phyloP scores from a whole-genome alignment of 2,797 vertebrate species.

The Pipistrellus kuhlii region DNA sequence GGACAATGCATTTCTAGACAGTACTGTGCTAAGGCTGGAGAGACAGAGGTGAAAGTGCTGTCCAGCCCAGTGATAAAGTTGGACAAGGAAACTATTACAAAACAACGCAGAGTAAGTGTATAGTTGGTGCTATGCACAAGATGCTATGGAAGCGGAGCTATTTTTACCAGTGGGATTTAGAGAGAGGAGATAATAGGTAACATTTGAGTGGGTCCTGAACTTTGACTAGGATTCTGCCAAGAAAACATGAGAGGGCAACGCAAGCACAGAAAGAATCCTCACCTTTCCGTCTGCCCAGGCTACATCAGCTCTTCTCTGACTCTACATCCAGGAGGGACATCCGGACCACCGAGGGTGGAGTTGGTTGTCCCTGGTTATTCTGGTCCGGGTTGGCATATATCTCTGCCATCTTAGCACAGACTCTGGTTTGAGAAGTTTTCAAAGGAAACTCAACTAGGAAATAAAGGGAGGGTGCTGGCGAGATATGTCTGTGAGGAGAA shows the following conservation, averaged over 20 bases:
- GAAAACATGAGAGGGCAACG: not conserved
- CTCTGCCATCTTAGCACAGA: not conserved
- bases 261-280: not conserved
- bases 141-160: not conserved
- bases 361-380: not conserved
- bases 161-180: not conserved
- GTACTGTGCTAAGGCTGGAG: not conserved
- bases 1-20: not conserved
- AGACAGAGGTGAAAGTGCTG: not conserved
- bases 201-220: not conserved
- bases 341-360: not conserved
- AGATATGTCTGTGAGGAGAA: not conserved
- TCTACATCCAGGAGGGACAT: not conserved
- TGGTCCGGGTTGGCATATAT: not conserved
- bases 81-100: not conserved
- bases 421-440: constrained; percentile 3
- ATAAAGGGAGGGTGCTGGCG: not conserved
- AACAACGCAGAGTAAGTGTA: not conserved
- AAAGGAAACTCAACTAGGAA: constrained; percentile 50
- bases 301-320: not conserved
- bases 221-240: not conserved
- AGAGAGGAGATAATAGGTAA: not conserved
- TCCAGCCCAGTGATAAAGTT: not conserved
- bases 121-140: not conserved
- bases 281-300: not conserved